Evolutionary conservation across 1,140 invertebrate species (phyloP), one percentile per base, ranked within the genome.

Genomic region (Chrysopa pallens): DNA sequence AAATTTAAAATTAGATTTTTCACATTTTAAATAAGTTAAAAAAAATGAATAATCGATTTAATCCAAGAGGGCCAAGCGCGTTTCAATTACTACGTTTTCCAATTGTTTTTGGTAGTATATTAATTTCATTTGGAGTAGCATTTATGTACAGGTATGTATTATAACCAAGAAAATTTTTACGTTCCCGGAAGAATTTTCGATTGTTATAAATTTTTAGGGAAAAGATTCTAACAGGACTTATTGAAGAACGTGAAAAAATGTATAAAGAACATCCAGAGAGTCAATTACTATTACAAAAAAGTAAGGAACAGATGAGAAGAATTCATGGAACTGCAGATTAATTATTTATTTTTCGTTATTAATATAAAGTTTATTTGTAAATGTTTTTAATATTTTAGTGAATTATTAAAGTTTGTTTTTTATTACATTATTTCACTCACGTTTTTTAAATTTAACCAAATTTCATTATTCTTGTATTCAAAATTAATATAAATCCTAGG

Each of bases 71-170:
- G 17, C 17, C 17, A 23, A 23, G 17, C 5, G 5, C 17, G 2
- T 23, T 23, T 5, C 17, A 23, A 23, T 23, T 45, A 6, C 9
- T 42, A 13, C 13, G 44, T 11, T 45, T 45, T 42, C 44, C 44
- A 38, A 37, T 45, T 37, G 12, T 45, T 28, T 45, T 45, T 38
- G 40, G 39, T 4, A 28, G 12, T 29, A 37, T 45, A 15, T 29
- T 45, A 13, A 38, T 45, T 37, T 39, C 39, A 3, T 29, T 31
- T 9, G 35, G 44, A 8, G 36, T 39, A 11, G 39, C 12, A 13
- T 45, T 45, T 39, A 36, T 42, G n/a, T 28, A 45, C 36, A 45
- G 44, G 44, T 45, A 29, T 13, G 15, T 29, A n/a, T 13, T 29
- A 27, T 38, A 39, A 8, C 36, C 11, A 13, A 12, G 2, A 13